Base-by-base conservation (phyloP, 2,888 invertebrate species). In the Drosophila percnosoma region DNA sequence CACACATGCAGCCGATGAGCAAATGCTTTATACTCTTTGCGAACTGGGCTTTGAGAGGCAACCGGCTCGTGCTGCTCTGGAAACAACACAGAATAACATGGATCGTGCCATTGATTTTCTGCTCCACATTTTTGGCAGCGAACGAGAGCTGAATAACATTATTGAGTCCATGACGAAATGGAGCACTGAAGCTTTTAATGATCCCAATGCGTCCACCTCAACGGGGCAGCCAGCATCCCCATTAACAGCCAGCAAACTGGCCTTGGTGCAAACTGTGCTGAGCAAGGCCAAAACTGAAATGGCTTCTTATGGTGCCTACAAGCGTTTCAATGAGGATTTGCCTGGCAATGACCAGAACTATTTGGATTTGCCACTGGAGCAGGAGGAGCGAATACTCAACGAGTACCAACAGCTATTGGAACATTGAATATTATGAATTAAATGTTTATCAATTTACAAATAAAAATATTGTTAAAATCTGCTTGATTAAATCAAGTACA, bases 361-460 rank as follows among this genome's bases (percentile, higher is more conserved):
- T 89, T 93, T 97, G 71, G 96, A 97, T 93, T 93, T 96, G 21
- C 94, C 95, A 0, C 94, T 97, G 15, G 93, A 94, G 0, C 95
- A 96, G 74, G 97, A 97, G 90, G 95, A 95, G 80, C 93, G 94
- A 36, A 95, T 96, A 88, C 94, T 96, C 2, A 94, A 92, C 21
- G 95, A 96, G 90, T 97, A 96, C 92, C 94, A 95, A 90, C 94
- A 94, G 0, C 92, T 96, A 33, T 93, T 96, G 38, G 89, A 92
- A 29, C 83, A 88, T 55, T 92, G 73, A 78, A 33, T 29, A 11
- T 13, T 1, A 24, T 13, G 7, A 13, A 8, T 40, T 18, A 2
- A 8, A 15, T 24, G 4, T 24, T 48, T 2, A 13, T 21, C 13
- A 13, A 21, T 13, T 21, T 45, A 4, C 21, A 4, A n/a, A 45